Percentiles rank a stretch among this genome's conserved stretches.
These are phyloP conservation scores for Mola mola DNA, from an alignment of 2,113 vertebrate species.

Conservation along the genomic window DNA sequence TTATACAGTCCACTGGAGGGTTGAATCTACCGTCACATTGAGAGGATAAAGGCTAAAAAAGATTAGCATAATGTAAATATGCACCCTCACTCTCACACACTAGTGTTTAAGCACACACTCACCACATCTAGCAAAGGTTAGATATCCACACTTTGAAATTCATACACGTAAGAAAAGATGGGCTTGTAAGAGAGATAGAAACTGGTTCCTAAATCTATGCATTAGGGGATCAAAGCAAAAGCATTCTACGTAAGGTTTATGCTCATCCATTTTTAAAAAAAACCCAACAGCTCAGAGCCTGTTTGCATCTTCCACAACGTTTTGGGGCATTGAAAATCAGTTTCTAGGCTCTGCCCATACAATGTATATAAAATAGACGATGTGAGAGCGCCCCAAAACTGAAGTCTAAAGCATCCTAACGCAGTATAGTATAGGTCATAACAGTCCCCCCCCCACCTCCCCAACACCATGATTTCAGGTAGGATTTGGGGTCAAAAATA, in stretches of 20 bases:
- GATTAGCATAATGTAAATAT: slow-evolving; percentile 16
- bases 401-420: no score
- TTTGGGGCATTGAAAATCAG: slow-evolving; percentile 21
- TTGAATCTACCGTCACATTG: background rate
- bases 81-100: background rate
- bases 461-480: no score
- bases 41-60: background rate
- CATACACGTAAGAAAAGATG: background rate
- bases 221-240: slow-evolving; percentile 25
- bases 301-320: slow-evolving; percentile 17
- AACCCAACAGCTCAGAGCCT: slow-evolving; percentile 6
- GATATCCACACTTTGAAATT: slow-evolving; percentile 11
- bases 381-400: no score
- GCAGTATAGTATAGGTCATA: no score
- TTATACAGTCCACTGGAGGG: background rate
- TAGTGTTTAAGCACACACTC: slow-evolving; percentile 15
- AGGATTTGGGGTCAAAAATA: no score
- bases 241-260: background rate
- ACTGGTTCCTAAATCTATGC: slow-evolving; percentile 9
- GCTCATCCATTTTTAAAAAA: slow-evolving; percentile 44
- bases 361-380: no score
- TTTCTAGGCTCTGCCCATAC: background rate
- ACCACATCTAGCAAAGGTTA: slow-evolving; percentile 11
- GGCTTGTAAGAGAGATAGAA: background rate
- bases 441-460: no score